Conservation (phyloP, 2,888 invertebrate genomes). For the Netelia melanura region DNA sequence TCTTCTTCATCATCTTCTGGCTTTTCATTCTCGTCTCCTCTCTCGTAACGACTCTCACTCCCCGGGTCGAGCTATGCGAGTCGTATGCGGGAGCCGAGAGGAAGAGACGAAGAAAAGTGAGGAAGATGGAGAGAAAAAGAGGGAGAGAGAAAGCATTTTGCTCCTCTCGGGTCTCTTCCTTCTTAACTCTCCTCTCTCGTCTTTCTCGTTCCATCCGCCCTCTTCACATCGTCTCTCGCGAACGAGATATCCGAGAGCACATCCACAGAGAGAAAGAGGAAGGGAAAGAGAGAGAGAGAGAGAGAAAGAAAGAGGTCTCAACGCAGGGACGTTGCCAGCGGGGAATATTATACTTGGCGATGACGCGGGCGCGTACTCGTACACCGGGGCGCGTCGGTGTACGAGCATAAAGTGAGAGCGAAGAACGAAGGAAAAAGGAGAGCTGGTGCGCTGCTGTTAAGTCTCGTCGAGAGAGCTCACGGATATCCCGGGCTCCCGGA, state of each 20-base stretch:
- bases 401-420: slow-evolving; percentile 38
- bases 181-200: slow-evolving; percentile 14
- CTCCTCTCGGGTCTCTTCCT: slow-evolving; percentile 4
- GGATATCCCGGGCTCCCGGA: slow-evolving; percentile 62
- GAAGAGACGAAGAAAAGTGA: background rate
- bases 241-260: slow-evolving; percentile 57
- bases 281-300: slow-evolving; percentile 38
- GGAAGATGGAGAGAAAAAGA: background rate
- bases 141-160: background rate
- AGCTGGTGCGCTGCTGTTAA: slow-evolving; percentile 67
- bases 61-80: slow-evolving; percentile 29
- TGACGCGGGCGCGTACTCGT: slow-evolving; percentile 77
- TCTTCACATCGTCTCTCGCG: slow-evolving; percentile 29
- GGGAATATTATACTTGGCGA: slow-evolving; percentile 83
- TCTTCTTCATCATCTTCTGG: slow-evolving; percentile 39
- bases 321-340: slow-evolving; percentile 71
- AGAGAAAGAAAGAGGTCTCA: slow-evolving; percentile 48
- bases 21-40: slow-evolving; percentile 21
- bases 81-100: slow-evolving; percentile 27
- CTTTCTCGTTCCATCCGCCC: slow-evolving; percentile 11
- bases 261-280: slow-evolving; percentile 28
- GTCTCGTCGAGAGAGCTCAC: slow-evolving; percentile 72
- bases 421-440: slow-evolving; percentile 51
- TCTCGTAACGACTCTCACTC: slow-evolving; percentile 44
- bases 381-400: slow-evolving; percentile 69